Conservation (phyloP, 1,140 invertebrate species). For the Saxidomus purpurata region DNA sequence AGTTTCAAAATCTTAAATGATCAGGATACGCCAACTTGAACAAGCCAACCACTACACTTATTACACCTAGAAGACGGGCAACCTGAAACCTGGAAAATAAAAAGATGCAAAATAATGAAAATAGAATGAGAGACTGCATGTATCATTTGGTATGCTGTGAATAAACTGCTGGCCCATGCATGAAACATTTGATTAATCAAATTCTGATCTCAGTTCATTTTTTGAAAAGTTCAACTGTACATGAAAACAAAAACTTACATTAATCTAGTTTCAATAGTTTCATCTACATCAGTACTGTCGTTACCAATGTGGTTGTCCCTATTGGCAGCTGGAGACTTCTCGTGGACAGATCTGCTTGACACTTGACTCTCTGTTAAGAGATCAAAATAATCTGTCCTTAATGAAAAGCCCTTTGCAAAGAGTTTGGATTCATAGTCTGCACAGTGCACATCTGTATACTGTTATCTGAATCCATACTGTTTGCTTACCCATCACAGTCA, state of each 20-base stretch:
- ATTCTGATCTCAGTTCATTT: too few species aligned
- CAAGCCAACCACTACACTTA: background rate
- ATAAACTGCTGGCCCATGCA: too few species aligned
- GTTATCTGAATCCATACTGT: too few species aligned
- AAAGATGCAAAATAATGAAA: background rate
- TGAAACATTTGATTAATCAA: too few species aligned
- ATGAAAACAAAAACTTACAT: background rate
- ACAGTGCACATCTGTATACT: too few species aligned
- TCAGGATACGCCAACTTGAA: background rate
- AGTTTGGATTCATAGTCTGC: too few species aligned
- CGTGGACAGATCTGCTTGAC: background rate
- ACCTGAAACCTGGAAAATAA: background rate
- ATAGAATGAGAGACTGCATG: too few species aligned
- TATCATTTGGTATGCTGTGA: too few species aligned
- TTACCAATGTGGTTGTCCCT: background rate
- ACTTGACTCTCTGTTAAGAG: conserved; percentile 11
- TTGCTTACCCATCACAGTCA: too few species aligned
- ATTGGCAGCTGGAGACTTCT: background rate
- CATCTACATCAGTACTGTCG: background rate
- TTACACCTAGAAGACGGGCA: background rate
- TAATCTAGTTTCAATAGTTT: background rate
- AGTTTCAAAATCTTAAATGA: background rate
- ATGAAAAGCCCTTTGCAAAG: too few species aligned
- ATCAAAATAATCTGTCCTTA: too few species aligned
- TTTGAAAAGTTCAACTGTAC: too few species aligned